Evolutionary conservation across 1,140 invertebrate species (phyloP).

Genomic region (Rhagoletis pomonella): DNA sequence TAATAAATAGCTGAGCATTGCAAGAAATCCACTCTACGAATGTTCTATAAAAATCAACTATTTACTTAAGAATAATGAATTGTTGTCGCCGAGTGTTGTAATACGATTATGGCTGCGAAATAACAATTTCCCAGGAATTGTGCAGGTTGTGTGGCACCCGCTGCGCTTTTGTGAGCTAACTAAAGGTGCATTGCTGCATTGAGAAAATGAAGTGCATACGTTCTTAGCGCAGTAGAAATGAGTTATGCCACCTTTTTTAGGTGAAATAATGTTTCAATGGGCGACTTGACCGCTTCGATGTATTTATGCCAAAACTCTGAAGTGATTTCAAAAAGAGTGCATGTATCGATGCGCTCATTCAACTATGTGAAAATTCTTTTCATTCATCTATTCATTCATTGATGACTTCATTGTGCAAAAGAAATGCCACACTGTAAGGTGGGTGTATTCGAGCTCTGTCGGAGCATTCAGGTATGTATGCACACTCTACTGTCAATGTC

Average conservation of each 20-base stretch:
- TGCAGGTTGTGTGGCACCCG: constrained; percentile 48
- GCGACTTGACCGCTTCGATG: neutral
- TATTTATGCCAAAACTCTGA: constrained; percentile 9
- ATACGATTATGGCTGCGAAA: constrained; percentile 28
- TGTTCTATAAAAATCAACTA: neutral
- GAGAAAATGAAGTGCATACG: neutral
- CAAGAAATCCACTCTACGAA: too few relatives aligned
- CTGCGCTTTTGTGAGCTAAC: neutral
- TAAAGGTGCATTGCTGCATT: neutral
- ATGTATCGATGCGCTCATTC: neutral
- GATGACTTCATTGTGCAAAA: neutral
- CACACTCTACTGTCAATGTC: neutral
- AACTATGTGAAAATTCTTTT: neutral
- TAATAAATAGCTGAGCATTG: neutral
- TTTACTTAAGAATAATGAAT: neutral
- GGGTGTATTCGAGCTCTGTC: neutral
- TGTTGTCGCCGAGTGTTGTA: neutral
- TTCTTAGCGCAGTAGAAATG: neutral
- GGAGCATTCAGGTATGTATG: constrained; percentile 1
- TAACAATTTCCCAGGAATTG: constrained; percentile 36
- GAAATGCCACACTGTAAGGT: neutral
- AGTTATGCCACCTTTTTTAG: neutral
- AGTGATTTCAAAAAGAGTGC: neutral
- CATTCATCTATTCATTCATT: constrained; percentile 19
- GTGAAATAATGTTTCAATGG: neutral